A percentile compares a stretch with the other conserved stretches of the same genome.
These are phyloP conservation scores for Holcopasites calliopsidis DNA, from an alignment of 1,140 invertebrate species.

Conservation along the genomic window DNA sequence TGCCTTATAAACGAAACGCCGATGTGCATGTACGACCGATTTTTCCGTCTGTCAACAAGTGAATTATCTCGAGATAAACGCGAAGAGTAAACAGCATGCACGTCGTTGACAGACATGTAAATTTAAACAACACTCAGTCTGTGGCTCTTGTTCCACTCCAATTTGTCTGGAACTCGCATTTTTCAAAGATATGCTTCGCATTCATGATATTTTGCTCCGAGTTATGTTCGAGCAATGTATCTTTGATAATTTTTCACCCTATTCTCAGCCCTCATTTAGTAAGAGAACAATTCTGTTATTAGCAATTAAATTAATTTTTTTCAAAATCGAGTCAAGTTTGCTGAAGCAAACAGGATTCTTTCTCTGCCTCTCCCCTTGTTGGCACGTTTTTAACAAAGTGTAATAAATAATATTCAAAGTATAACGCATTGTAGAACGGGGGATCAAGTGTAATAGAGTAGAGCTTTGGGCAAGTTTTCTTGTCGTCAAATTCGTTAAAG, in stretches of 20 bases:
- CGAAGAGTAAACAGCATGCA: neutral
- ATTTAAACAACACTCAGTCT: neutral
- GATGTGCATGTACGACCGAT: neutral
- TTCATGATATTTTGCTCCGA: no score
- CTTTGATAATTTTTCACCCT: no score
- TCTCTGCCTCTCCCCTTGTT: no score
- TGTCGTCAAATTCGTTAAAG: neutral
- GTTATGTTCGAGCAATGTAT: no score
- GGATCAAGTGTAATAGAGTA: neutral
- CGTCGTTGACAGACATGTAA: neutral
- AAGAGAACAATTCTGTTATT: no score
- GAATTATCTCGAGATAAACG: neutral
- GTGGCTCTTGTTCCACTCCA: neutral
- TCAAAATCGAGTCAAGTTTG: neutral
- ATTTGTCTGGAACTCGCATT: neutral
- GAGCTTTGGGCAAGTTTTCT: neutral
- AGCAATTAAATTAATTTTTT: no score
- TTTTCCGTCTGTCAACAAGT: neutral
- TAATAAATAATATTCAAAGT: slow-evolving; percentile 1
- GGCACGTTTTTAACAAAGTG: neutral
- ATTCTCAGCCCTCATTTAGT: no score
- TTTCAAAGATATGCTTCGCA: no score
- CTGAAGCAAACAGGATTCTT: neutral
- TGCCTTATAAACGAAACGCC: neutral
- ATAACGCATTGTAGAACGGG: no score